Base-by-base conservation (phyloP, 2,888 invertebrate species). In the Leptarthrus brevirostris region DNA sequence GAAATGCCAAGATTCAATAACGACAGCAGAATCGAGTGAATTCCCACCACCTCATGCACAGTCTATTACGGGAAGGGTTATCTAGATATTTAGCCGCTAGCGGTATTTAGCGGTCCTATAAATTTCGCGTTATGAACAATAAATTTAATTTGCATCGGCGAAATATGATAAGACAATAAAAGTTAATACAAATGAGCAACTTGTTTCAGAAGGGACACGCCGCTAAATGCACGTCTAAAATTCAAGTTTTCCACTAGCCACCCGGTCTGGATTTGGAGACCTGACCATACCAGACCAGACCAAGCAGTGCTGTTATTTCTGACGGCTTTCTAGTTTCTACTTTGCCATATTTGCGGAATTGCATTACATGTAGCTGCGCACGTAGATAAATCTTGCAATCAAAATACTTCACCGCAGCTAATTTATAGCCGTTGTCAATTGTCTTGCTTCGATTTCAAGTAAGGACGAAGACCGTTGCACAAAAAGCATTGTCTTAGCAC, bases 351-450 rank as follows among this genome's bases (percentile, higher is more conserved):
- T 22, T 64, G 40, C 2, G 40, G 64, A 40, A 64, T 40, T 64
- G 64, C 40, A 52, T 52, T 52, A 52, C 52, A 64, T 64, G n/a
- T 18, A 10, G 14, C 5, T 44, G 40, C 44, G 64, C 47, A 66
- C 16, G 64, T 26, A 66, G 47, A 66, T 47, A 66, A 66, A 66
- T 66, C 64, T 66, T 22, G 24, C 47, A 66, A 47, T 66, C 47
- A 47, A 47, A 66, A 47, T 47, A 20, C 26, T 47, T 47, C 24
- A 20, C 10, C 26, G 14, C 22, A 18, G 16, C 10, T 22, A 66
- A 66, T 47, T 66, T 66, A 66, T 66, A 47, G 64, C 14, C 40
- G n/a, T n/a, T 30, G 52, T 52, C 52, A 14, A 52, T 52, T 52
- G 52, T 16, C 18, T 18, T 14, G 16, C 18, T 18, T 6, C 18